Conservation (phyloP, 2,113 vertebrate genomes). For the Phylloscopus whistleri region DNA sequence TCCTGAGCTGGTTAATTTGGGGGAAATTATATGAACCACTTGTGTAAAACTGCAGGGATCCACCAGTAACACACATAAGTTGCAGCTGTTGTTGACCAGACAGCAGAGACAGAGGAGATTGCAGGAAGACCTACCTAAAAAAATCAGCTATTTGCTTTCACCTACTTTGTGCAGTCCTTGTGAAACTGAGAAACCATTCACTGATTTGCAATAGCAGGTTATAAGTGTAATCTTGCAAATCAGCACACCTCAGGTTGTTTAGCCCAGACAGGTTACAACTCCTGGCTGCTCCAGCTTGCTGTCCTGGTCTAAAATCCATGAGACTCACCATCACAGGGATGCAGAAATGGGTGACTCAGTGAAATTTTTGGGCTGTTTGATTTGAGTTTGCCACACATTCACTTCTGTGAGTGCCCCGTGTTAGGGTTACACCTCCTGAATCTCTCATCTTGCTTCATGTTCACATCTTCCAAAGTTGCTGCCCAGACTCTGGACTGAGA, state of each 20-base stretch:
- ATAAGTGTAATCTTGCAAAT: background rate
- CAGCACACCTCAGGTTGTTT: background rate
- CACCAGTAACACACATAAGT: background rate
- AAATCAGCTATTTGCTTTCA: background rate
- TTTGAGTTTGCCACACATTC: background rate
- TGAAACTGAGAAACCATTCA: background rate
- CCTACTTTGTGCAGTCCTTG: background rate
- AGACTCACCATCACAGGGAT: rapidly evolving
- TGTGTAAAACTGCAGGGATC: background rate
- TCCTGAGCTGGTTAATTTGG: background rate
- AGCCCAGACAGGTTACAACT: background rate
- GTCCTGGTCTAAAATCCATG: rapidly evolving
- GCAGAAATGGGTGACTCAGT: background rate
- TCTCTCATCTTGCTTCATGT: background rate
- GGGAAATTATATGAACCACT: background rate
- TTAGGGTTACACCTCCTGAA: background rate
- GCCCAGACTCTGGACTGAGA: background rate
- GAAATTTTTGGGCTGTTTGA: background rate
- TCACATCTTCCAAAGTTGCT: background rate
- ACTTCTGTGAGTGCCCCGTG: too few species aligned
- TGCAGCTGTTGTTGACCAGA: background rate
- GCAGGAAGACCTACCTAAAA: background rate
- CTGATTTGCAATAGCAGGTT: background rate
- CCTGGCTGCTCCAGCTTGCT: background rate
- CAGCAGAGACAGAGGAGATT: background rate